A percentile compares a stretch with the other conserved stretches of the same genome.
These are phyloP conservation scores for Pomacea maculata DNA, from an alignment of 1,140 invertebrate species.

Conservation along the genomic window DNA sequence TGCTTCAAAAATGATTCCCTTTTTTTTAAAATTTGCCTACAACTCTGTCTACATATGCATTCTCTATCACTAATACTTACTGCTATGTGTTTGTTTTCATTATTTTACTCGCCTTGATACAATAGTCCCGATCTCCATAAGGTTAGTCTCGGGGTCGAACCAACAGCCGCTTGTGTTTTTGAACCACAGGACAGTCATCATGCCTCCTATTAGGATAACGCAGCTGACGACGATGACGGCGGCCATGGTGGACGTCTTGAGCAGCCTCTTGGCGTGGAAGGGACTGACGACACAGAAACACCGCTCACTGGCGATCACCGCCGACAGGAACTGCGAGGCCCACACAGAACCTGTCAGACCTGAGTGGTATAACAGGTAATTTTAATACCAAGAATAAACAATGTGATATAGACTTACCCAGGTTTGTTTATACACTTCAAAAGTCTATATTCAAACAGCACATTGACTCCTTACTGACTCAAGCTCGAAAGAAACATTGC, in stretches of 20 bases:
- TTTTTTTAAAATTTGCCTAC: too few species aligned
- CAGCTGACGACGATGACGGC: neutral
- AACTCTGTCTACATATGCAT: too few species aligned
- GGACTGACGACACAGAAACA: conserved; percentile 24
- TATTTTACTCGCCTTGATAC: neutral
- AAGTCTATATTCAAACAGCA: too few species aligned
- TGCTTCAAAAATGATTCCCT: too few species aligned
- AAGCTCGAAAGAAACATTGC: too few species aligned
- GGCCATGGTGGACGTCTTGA: conserved; percentile 6
- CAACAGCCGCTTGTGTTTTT: neutral
- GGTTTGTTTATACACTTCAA: too few species aligned
- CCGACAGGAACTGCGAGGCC: conserved; percentile 5
- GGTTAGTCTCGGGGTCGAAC: neutral
- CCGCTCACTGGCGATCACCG: conserved; percentile 9
- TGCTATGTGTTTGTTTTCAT: neutral
- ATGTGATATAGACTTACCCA: too few species aligned
- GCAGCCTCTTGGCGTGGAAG: neutral
- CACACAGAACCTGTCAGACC: neutral
- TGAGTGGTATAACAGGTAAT: too few species aligned
- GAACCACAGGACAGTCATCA: neutral
- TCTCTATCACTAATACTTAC: too few species aligned
- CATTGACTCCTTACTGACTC: too few species aligned
- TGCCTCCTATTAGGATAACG: neutral
- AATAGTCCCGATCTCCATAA: neutral
- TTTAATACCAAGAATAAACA: too few species aligned